A percentile compares a stretch with the other conserved stretches of the same genome.
Conservation (phyloP, 2,888 invertebrate genomes). For the Erebia palarica region DNA sequence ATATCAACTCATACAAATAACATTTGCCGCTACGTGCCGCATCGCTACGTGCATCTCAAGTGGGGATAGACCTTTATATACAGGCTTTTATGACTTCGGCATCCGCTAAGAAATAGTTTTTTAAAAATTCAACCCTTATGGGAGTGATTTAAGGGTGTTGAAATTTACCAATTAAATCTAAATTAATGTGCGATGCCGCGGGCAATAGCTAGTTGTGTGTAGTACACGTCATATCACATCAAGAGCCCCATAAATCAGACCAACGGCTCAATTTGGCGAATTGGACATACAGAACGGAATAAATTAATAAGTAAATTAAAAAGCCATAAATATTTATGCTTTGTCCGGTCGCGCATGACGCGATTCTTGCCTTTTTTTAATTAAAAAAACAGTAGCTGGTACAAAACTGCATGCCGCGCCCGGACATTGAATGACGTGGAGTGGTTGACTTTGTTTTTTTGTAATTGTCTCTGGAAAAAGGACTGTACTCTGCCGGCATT, state of each 20-base stretch:
- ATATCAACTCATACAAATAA: no score
- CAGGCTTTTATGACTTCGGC: no score
- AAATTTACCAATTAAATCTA: no score
- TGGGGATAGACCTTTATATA: no score
- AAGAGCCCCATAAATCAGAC: slow-evolving; percentile 45
- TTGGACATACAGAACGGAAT: slow-evolving; percentile 53
- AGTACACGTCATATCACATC: background rate
- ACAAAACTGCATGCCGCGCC: slow-evolving; percentile 62
- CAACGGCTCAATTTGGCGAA: slow-evolving; percentile 68
- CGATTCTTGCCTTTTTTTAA: slow-evolving; percentile 60
- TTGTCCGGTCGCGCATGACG: slow-evolving; percentile 64
- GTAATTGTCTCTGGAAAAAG: slow-evolving; percentile 48
- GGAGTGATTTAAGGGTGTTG: no score
- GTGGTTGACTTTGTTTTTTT: slow-evolving; percentile 49
- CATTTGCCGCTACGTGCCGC: no score
- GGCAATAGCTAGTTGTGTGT: background rate
- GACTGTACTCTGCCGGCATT: slow-evolving; percentile 37
- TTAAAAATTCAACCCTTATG: no score
- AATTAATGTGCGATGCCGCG: no score
- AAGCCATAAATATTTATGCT: slow-evolving; percentile 70
- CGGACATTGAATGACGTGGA: slow-evolving; percentile 68
- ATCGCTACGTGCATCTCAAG: no score
- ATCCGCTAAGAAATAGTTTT: no score
- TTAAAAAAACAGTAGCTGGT: slow-evolving; percentile 72
- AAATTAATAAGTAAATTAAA: slow-evolving; percentile 62